Conservation (phyloP, 2,113 vertebrate species). For the Pungitius pungitius region DNA sequence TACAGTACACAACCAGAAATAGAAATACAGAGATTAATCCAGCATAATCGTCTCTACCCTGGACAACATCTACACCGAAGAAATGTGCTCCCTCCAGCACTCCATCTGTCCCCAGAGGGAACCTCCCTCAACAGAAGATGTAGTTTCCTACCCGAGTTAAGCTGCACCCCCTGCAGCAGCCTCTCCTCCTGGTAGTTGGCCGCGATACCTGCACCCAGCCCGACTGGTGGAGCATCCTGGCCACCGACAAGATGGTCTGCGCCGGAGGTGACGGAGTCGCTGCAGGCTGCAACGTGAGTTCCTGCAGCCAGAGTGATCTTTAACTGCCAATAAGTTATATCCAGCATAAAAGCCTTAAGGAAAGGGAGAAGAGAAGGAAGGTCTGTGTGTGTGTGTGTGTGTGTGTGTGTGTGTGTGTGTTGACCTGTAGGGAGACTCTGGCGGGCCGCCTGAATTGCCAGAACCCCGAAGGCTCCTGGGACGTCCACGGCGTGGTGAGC, state of each 20-base stretch:
- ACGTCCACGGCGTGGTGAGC: constrained; percentile 87
- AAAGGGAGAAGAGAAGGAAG: neutral
- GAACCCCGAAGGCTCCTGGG: constrained; percentile 75
- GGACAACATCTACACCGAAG: too few species aligned
- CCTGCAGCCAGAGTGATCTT: neutral
- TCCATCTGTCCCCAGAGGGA: neutral
- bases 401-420: constrained; percentile 2
- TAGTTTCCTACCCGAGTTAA: neutral
- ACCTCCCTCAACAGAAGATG: neutral
- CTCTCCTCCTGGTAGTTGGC: constrained; percentile 84
- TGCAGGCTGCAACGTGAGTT: constrained; percentile 86
- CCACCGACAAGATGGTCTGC: constrained; percentile 83
- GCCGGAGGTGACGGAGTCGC: constrained; percentile 85
- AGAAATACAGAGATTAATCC: neutral
- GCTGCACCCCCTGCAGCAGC: constrained; percentile 86
- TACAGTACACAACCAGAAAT: neutral
- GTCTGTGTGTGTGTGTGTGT: neutral
- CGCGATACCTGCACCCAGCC: constrained; percentile 73
- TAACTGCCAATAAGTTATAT: too few species aligned
- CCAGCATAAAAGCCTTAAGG: neutral
- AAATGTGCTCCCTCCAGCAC: neutral
- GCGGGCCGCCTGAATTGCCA: constrained; percentile 89
- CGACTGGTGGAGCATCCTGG: constrained; percentile 85
- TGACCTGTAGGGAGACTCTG: constrained; percentile 86
- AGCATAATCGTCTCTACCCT: neutral